Evolutionary conservation across 2,113 vertebrate genomes (phyloP), one percentile per base, ranked within the genome.

Genomic region (Brachyhypopomus occidentalis): DNA sequence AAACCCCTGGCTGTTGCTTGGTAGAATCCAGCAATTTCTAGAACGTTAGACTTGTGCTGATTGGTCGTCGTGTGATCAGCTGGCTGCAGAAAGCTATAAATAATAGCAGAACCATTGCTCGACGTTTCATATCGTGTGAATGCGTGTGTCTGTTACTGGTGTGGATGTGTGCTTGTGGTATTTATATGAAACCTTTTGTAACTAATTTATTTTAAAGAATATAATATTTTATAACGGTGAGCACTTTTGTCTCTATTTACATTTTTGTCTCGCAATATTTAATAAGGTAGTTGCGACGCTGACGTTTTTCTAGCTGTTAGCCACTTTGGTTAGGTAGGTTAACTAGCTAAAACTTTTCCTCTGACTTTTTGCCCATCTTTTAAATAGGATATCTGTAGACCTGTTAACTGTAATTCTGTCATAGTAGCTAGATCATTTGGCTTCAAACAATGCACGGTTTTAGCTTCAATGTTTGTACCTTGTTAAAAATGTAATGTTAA

Each of bases 81-180:
- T 90, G 88, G 75, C 0, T 1, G 14, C 2, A 30, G 27, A 41
- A 90, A 63, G 48, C 84, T 91, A 93, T 93, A 93, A 92, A 89
- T 86, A 66, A 0, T n/a, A 75, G 75, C 52, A 17, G 78, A 72
- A 17, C 79, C 41, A 5, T 38, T 1, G 0, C n/a, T 1, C 4
- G 38, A 3, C 14, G 27, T 30, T 71, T 80, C 64, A 75, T 63
- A 78, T 86, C 36, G 2, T 81, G n/a, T 78, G n/a, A 45, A 8
- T 78, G 34, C 36, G 69, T 72, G 0, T n/a, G 17, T 2, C 12
- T 73, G 58, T 59, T 66, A 6, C n/a, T 66, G 38, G 41, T 23
- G 38, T 52, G 20, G 7, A 8, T 3, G 83, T 0, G 69, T 4
- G 34, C 71, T 48, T 52, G 3, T 58, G 41, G 30, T 87, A 86